Conservation (phyloP, 2,888 invertebrate genomes). For the Cataglyphis livida region DNA sequence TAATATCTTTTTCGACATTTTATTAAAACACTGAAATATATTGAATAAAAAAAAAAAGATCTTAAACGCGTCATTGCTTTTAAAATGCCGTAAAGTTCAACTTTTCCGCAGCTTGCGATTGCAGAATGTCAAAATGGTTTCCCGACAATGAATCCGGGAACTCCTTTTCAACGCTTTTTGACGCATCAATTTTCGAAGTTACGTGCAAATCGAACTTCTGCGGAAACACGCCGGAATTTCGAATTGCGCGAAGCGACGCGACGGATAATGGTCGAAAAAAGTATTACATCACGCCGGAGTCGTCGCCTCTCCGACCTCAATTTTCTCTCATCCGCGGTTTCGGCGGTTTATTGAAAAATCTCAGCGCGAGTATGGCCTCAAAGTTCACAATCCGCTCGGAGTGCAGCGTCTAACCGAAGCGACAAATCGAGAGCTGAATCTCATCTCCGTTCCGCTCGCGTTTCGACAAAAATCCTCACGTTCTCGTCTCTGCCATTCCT, state of each 20-base stretch:
- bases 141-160: slow-evolving; percentile 29
- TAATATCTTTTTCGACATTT: background rate
- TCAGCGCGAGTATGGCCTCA: slow-evolving; percentile 67
- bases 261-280: slow-evolving; percentile 58
- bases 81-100: slow-evolving; percentile 9
- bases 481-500: background rate
- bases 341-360: slow-evolving; percentile 75
- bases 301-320: slow-evolving; percentile 59
- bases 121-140: slow-evolving; percentile 30
- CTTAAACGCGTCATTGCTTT: background rate
- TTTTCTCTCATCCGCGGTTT: slow-evolving; percentile 67
- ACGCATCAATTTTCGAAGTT: slow-evolving; percentile 52
- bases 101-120: background rate
- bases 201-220: slow-evolving; percentile 40
- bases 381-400: slow-evolving; percentile 75
- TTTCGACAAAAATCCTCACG: slow-evolving; percentile 56
- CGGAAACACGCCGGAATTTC: slow-evolving; percentile 44
- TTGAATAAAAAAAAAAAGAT: background rate
- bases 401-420: slow-evolving; percentile 67
- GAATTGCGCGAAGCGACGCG: slow-evolving; percentile 47
- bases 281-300: slow-evolving; percentile 51
- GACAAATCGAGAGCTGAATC: slow-evolving; percentile 73
- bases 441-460: slow-evolving; percentile 66
- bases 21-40: background rate
- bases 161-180: slow-evolving; percentile 27